These are phyloP conservation scores for Dexiosoma caninum DNA, from an alignment of 2,888 invertebrate species.

Conservation along the genomic window DNA sequence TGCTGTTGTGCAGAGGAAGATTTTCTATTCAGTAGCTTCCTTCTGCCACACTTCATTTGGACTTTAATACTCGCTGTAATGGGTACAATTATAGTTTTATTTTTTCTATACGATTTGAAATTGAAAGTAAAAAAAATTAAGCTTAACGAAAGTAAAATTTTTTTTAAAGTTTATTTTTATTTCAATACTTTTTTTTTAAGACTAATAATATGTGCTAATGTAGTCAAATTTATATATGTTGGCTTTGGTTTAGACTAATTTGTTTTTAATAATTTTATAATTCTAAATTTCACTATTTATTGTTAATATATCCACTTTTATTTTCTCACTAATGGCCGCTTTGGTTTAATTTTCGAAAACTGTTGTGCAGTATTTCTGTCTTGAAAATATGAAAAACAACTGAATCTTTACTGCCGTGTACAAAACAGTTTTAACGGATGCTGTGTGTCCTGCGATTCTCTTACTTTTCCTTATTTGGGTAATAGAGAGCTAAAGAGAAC, in stretches of 20 bases:
- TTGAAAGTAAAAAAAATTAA: background rate
- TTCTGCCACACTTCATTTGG: background rate
- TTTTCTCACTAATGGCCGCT: background rate
- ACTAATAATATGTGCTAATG: too few species aligned
- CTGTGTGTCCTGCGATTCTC: constrained; percentile 35
- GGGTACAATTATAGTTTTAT: background rate
- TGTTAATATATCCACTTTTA: background rate
- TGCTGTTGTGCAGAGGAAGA: background rate
- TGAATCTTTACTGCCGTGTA: constrained; percentile 12
- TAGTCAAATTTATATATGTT: background rate
- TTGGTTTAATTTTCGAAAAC: background rate
- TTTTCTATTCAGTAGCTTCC: background rate
- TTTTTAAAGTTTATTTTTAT: background rate
- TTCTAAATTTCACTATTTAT: background rate
- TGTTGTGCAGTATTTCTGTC: background rate
- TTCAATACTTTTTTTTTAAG: too few species aligned
- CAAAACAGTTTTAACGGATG: constrained; percentile 5
- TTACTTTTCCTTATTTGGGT: background rate
- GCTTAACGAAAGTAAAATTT: background rate
- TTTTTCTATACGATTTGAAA: background rate
- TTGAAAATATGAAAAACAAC: constrained; percentile 39
- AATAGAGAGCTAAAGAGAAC: background rate
- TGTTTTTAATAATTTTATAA: background rate
- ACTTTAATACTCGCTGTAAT: background rate
- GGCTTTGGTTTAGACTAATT: background rate